phyloP scores from a whole-genome alignment of 2,797 vertebrate genomes.

The Rhinogobio ventralis region DNA sequence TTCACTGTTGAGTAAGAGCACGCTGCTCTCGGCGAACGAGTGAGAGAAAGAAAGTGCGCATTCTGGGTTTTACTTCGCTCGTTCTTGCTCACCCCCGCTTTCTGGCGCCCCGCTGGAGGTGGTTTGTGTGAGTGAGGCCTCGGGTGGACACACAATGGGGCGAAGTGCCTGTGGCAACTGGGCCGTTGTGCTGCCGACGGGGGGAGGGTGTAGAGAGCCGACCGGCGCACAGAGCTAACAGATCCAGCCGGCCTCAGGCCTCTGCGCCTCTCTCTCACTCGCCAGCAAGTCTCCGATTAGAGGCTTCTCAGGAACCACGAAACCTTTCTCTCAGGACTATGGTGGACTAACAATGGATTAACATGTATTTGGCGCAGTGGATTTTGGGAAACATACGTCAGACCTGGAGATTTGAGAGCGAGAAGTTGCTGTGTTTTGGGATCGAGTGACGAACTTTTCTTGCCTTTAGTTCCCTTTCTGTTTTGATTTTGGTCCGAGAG shows the following conservation, averaged over 20 bases:
- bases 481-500: constrained; percentile 67
- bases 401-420: constrained; percentile 67
- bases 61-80: constrained; percentile 64
- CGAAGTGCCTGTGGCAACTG: constrained; percentile 81
- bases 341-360: constrained; percentile 72
- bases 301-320: constrained; percentile 65
- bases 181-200: constrained; percentile 81
- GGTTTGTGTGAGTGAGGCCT: constrained; percentile 71
- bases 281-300: constrained; percentile 60
- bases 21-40: constrained; percentile 70
- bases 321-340: constrained; percentile 57
- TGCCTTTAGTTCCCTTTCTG: constrained; percentile 41
- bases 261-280: constrained; percentile 54
- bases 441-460: constrained; percentile 67
- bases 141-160: constrained; percentile 80
- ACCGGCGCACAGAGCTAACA: constrained; percentile 82
- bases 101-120: constrained; percentile 61
- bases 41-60: constrained; percentile 66
- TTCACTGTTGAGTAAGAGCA: constrained; percentile 84
- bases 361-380: constrained; percentile 66
- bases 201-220: constrained; percentile 82
- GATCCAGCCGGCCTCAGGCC: constrained; percentile 79
- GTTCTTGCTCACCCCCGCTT: constrained; percentile 55
- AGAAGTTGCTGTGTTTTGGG: constrained; percentile 65
- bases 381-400: constrained; percentile 68